Evolutionary conservation across 2,888 invertebrate genomes (phyloP).

Genomic region (Dioctria linearis): DNA sequence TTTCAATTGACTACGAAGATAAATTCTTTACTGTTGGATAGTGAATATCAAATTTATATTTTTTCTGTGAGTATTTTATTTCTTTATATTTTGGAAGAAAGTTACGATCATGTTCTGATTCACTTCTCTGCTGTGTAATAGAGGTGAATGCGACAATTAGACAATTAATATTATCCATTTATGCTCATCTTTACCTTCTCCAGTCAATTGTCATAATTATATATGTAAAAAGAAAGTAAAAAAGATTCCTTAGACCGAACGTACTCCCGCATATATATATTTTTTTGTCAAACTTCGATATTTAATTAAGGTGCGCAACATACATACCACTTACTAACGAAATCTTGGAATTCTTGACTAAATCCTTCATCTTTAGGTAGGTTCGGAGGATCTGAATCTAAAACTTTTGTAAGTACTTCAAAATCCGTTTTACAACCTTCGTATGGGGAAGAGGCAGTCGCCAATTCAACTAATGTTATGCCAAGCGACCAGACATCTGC

Average conservation of each 20-base stretch:
- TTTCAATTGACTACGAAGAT: no score
- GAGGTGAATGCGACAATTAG: no score
- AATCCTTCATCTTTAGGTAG: slow-evolving; percentile 86
- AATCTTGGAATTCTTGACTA: slow-evolving; percentile 88
- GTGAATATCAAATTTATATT: no score
- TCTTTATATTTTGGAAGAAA: no score
- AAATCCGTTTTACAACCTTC: slow-evolving; percentile 97
- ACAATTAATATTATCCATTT: no score
- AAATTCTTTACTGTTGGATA: no score
- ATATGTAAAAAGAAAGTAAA: not conserved
- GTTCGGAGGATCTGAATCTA: slow-evolving; percentile 90
- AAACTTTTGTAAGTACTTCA: slow-evolving; percentile 94
- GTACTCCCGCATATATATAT: not conserved
- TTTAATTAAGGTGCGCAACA: not conserved
- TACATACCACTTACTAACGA: slow-evolving; percentile 90
- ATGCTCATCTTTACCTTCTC: no score
- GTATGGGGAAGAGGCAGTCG: slow-evolving; percentile 96
- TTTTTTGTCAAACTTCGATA: no score
- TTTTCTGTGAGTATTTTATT: no score
- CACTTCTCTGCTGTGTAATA: no score
- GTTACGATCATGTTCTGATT: no score
- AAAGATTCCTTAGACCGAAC: no score
- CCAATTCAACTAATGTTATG: slow-evolving; percentile 95
- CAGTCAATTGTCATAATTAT: not conserved
- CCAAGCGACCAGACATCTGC: slow-evolving; percentile 99